Base-by-base conservation (phyloP, 37 sponge, comb jelly and placozoan genomes). In the Corticium candelabrum region DNA sequence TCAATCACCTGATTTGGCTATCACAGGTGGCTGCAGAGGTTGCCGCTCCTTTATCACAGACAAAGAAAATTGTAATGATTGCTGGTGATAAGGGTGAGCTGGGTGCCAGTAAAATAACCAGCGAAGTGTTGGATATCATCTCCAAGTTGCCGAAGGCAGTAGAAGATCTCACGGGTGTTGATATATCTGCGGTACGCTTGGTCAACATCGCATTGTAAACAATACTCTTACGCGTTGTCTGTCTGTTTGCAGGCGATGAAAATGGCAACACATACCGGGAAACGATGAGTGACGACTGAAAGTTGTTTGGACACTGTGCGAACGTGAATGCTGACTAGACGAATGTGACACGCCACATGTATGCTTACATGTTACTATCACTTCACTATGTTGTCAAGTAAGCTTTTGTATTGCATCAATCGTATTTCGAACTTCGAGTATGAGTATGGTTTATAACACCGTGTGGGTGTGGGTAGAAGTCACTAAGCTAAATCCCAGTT, bases 51-150 rank as follows among this genome's bases (percentile, higher is more conserved):
- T 50, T 82, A 2, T 38, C 79, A 30, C 40, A 82, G 38, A 74
- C 77, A 27, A 77, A 62, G 39, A 80, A 82, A 30, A 62, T 82
- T 31, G 76, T 75, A 3, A 74, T 82, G 67, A 75, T 82, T 3
- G 27, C 83, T 4, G 83, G 83, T 34, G 76, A 39, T 39, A 62
- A 82, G 31, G 83, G 83, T 2, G 83, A 82, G 37, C 41, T 82
- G 3, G 83, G 83, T 4, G 83, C 83, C 34, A 62, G 67, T 35
- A 82, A 82, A 37, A 74, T 82, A 2, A 82, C 83, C 43, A 68
- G 78, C 5, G 83, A 82, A 38, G 83, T 82, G 4, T 41, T 82
- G 83, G 78, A 82, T 39, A 82, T 82, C 38, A 69, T 82, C 67
- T 11, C 50, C 21, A 56, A 50, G 39, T 40, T 82, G 40, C 83